Conservation (phyloP, 1,140 invertebrate species). For the Lethocerus indicus region DNA sequence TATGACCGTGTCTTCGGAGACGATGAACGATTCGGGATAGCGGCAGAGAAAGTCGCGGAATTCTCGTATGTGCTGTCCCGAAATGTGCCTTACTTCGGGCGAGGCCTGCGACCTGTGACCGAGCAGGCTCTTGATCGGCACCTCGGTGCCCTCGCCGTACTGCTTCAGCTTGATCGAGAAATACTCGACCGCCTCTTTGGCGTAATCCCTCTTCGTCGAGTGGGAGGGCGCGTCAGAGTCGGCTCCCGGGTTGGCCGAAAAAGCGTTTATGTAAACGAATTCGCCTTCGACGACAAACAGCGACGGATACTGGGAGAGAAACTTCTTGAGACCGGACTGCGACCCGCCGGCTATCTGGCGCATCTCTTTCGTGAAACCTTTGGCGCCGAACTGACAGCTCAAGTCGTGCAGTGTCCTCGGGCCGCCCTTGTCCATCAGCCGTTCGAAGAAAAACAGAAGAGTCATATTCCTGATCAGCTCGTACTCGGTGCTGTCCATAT, state of each 20-base stretch:
- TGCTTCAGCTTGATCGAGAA: slow-evolving; percentile 80
- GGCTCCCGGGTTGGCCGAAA: slow-evolving; percentile 30
- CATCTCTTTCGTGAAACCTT: slow-evolving; percentile 92
- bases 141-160: slow-evolving; percentile 76
- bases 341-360: slow-evolving; percentile 86
- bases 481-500: slow-evolving; percentile 90
- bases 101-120: slow-evolving; percentile 88
- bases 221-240: slow-evolving; percentile 23
- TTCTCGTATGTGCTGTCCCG: slow-evolving; percentile 82
- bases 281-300: slow-evolving; percentile 84
- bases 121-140: slow-evolving; percentile 81
- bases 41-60: slow-evolving; percentile 79
- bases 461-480: slow-evolving; percentile 87
- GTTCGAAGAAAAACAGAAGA: slow-evolving; percentile 87
- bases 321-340: slow-evolving; percentile 84
- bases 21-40: slow-evolving; percentile 72
- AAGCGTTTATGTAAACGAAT: slow-evolving; percentile 74
- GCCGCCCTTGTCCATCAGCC: slow-evolving; percentile 83
- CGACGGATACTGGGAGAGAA: slow-evolving; percentile 75
- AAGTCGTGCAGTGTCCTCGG: slow-evolving; percentile 88
- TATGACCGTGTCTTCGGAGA: slow-evolving; percentile 72
- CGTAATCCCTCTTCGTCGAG: slow-evolving; percentile 59
- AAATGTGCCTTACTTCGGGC: slow-evolving; percentile 88
- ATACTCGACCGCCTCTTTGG: slow-evolving; percentile 84
- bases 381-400: slow-evolving; percentile 90